Evolutionary conservation across 2,113 vertebrate genomes (phyloP), one percentile per base, ranked within the genome.

Genomic region (Lanius collurio): DNA sequence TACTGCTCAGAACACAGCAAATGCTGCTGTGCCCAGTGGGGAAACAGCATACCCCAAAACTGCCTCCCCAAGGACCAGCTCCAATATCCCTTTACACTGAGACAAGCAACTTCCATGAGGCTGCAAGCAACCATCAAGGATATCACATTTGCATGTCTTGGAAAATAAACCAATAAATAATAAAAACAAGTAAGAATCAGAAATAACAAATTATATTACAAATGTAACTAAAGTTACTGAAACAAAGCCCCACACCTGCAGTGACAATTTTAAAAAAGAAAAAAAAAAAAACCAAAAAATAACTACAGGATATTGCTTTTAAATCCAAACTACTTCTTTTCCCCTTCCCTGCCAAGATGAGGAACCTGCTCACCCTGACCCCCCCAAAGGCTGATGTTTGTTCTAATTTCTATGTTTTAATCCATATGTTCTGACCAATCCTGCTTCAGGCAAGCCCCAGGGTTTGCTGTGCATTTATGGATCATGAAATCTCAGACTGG

Each of bases 281-380:
- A n/a, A 22, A 6, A 12, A 15, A 22, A n/a, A 12, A 37, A n/a
- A n/a, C 5, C 10, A 9, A 4, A 10, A 24, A 14, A 12, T 1
- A 67, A 14, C 31, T n/a, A 39, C 28, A 49, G 11, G 30, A 27
- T 20, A 24, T 1, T 39, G 35, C 52, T 59, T 64, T 63, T 27
- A 87, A 87, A 89, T 44, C 52, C 57, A 53, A 80, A 55, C 31
- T 3, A 7, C 28, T 19, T 44, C 64, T 75, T 67, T 33, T 19
- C 39, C 35, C 84, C 24, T 79, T 76, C 37, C 50, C 28, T 62
- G 27, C 24, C 57, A 67, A 50, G 50, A 23, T 11, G 28, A 81
- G 46, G 64, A 69, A 28, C 33, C 35, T 55, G 56, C 63, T 73
- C 57, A 6, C 46, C 23, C 63, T 57, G 53, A 49, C 37, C 33